Evolutionary conservation across 2,113 vertebrate genomes (phyloP).

Genomic region (Mastomys coucha): DNA sequence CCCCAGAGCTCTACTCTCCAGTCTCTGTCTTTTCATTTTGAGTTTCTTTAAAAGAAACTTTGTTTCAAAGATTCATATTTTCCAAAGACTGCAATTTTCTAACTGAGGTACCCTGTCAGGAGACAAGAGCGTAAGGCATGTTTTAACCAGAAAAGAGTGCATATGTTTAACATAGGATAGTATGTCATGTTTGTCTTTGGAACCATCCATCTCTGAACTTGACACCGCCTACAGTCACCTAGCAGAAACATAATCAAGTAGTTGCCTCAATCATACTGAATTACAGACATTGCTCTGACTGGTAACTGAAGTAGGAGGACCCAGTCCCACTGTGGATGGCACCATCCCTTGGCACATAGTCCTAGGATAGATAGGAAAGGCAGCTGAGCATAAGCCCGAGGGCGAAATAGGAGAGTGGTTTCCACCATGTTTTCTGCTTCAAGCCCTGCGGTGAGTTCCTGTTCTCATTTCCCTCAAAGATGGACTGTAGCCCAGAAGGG

Average conservation of each 20-base stretch:
- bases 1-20: not conserved
- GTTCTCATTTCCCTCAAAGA: not conserved
- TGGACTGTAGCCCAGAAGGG: not conserved
- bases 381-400: not conserved
- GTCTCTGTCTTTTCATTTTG: not conserved
- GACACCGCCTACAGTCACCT: not conserved
- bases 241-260: not conserved
- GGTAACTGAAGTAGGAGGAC: not conserved
- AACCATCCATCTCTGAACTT: not conserved
- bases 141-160: not conserved
- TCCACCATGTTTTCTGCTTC: not conserved
- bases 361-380: not conserved
- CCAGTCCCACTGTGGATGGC: not conserved
- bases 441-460: not conserved
- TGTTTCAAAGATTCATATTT: not conserved
- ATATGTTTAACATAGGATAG: not conserved
- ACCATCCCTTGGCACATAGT: not conserved
- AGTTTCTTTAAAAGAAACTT: not conserved
- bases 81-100: not conserved
- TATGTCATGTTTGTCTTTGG: not conserved
- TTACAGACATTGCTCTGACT: not conserved
- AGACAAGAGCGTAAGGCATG: not conserved
- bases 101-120: not conserved
- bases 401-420: not conserved
- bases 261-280: not conserved